phyloP scores from a whole-genome alignment of 2,888 invertebrate species.

The Campoplex nolae region DNA sequence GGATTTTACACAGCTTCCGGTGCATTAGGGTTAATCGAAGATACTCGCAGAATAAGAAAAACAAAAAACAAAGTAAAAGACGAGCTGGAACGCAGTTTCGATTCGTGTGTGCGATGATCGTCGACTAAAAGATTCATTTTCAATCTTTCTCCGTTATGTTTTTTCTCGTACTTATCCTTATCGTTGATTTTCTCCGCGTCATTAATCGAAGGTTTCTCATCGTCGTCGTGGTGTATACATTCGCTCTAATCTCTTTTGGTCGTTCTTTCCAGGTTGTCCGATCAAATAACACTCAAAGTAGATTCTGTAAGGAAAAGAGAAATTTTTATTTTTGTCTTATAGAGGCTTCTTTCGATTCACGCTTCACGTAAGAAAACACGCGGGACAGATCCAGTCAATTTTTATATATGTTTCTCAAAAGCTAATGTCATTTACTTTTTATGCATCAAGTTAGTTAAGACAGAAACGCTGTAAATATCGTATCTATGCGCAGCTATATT shows the following conservation, averaged over 20 bases:
- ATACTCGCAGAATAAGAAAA: not conserved
- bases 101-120: not conserved
- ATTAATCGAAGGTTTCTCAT: conserved; percentile 40
- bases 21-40: not conserved
- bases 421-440: conserved; percentile 8
- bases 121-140: conserved; percentile 3
- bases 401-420: not conserved
- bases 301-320: not conserved
- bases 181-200: conserved; percentile 10
- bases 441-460: conserved; percentile 11
- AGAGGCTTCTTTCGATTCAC: not conserved
- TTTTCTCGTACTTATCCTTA: conserved; percentile 43
- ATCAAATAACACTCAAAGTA: conserved; percentile 54
- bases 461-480: not conserved
- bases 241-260: conserved; percentile 59
- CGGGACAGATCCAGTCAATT: not conserved
- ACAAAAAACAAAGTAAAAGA: not conserved
- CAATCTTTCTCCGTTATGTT: conserved; percentile 38
- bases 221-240: conserved; percentile 39
- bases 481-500: not conserved
- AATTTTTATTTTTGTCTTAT: not conserved
- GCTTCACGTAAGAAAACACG: conserved; percentile 26
- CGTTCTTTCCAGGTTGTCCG: conserved; percentile 59
- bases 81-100: not conserved
- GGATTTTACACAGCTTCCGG: not conserved